Evolutionary conservation across 2,113 vertebrate species (phyloP).

Genomic region (Lamprotornis superbus): DNA sequence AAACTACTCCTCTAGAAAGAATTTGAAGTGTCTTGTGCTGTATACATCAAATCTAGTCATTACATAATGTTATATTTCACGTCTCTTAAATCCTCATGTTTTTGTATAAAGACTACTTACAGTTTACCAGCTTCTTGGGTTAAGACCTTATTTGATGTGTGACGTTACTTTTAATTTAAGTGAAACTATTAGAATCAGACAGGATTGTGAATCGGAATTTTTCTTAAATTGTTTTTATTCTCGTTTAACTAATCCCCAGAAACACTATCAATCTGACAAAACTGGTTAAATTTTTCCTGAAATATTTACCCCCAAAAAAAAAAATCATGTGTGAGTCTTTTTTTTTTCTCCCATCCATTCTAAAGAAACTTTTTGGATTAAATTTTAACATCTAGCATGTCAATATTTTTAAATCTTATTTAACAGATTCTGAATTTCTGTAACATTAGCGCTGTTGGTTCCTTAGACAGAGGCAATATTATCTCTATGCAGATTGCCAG

Average conservation of each 20-base stretch:
- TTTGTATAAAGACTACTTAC: background rate
- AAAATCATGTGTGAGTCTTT: background rate
- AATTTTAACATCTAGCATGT: background rate
- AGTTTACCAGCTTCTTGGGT: background rate
- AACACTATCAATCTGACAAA: background rate
- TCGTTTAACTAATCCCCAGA: background rate
- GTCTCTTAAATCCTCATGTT: background rate
- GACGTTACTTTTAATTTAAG: background rate
- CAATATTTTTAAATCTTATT: background rate
- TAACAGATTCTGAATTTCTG: background rate
- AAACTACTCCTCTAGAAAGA: background rate
- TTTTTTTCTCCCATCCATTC: accelerated
- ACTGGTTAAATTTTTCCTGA: background rate
- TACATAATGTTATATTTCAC: background rate
- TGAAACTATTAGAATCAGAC: background rate
- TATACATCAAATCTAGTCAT: background rate
- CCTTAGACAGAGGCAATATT: background rate
- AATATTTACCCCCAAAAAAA: background rate
- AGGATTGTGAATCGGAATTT: background rate
- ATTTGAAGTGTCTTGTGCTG: background rate
- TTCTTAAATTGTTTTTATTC: background rate
- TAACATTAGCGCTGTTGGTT: background rate
- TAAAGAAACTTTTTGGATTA: background rate
- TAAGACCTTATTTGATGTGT: background rate
- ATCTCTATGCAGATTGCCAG: background rate